Conservation (phyloP, 2,113 vertebrate species). For the Ondatra zibethicus region DNA sequence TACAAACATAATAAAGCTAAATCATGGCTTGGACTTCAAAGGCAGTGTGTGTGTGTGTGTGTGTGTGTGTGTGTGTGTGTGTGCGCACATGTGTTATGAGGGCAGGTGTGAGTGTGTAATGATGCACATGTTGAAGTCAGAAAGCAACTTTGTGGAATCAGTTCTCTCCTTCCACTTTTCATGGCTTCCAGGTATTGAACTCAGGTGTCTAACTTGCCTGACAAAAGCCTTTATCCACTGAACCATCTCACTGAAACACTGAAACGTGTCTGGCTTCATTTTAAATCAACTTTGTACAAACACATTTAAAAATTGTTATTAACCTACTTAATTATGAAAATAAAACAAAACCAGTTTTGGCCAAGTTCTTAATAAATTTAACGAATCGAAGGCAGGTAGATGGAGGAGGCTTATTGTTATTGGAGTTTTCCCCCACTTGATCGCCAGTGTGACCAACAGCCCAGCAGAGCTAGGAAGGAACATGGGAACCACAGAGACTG, state of each 20-base stretch:
- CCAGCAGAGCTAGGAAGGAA: not conserved
- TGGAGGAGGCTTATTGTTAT: not conserved
- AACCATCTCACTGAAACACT: not conserved
- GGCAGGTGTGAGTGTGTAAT: too few relatives aligned
- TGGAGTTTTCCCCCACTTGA: not conserved
- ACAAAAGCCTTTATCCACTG: not conserved
- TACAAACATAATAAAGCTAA: not conserved
- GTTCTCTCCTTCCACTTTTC: not conserved
- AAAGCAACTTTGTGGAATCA: not conserved
- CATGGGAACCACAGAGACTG: not conserved
- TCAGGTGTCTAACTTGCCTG: not conserved
- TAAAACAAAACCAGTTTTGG: not conserved
- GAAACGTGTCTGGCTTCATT: not conserved
- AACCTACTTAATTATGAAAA: not conserved
- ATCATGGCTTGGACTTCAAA: not conserved
- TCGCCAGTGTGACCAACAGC: not conserved
- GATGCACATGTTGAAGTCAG: not conserved
- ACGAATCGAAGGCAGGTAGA: not conserved
- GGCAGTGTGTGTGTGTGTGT: not conserved
- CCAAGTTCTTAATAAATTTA: not conserved
- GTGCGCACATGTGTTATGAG: not conserved
- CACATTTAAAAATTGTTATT: not conserved
- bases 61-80: not conserved
- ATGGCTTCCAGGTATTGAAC: not conserved
- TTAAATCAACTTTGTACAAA: not conserved